phyloP scores from a whole-genome alignment of 2,888 invertebrate species.

The Cephus rjabovi region DNA sequence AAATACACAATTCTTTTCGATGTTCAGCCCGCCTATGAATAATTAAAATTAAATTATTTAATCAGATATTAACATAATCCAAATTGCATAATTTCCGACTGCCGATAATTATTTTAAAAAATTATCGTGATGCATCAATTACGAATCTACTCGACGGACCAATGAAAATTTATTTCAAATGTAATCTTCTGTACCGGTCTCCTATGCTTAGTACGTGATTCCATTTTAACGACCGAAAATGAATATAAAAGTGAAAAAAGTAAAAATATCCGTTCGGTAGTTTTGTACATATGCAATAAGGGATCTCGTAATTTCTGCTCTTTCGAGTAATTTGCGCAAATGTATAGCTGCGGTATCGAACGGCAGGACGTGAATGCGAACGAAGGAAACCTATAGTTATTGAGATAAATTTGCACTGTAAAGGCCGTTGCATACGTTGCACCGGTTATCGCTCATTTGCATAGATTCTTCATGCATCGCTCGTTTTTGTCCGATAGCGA shows the following conservation, averaged over 20 bases:
- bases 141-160: background rate
- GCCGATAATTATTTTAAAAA: background rate
- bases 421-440: conserved; percentile 13
- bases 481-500: conserved; percentile 11
- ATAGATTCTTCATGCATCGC: conserved; percentile 23
- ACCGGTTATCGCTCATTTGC: conserved; percentile 26
- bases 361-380: conserved; percentile 17
- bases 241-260: background rate
- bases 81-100: background rate
- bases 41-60: background rate
- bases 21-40: background rate
- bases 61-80: background rate
- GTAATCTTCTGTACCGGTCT: background rate
- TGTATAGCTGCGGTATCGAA: conserved; percentile 1
- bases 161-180: background rate
- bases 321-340: background rate
- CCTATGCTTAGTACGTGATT: background rate
- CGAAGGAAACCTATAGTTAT: conserved; percentile 33
- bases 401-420: conserved; percentile 24
- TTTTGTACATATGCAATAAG: background rate
- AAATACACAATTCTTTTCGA: background rate
- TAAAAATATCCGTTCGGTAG: background rate
- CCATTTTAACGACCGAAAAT: background rate
- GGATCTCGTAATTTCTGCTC: background rate
- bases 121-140: background rate